phyloP scores from a whole-genome alignment of 2,113 vertebrate genomes.

The Onychorhynchus coronatus region DNA sequence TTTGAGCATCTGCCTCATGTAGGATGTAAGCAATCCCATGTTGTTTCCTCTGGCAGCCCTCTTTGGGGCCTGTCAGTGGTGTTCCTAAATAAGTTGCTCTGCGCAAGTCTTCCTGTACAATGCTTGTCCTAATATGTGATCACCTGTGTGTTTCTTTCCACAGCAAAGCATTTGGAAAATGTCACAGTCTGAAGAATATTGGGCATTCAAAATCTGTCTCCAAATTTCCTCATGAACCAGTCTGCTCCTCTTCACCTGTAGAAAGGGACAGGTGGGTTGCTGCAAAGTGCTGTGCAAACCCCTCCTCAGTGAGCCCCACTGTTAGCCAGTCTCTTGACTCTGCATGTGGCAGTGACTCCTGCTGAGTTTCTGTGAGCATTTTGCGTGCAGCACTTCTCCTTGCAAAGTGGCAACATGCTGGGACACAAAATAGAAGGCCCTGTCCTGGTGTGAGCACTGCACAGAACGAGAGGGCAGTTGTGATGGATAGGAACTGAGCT shows the following conservation, averaged over 20 bases:
- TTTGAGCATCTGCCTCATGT: not conserved
- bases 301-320: not conserved
- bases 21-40: not conserved
- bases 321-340: not conserved
- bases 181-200: not conserved
- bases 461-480: not conserved
- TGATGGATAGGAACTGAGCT: not conserved
- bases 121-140: not conserved
- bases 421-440: not conserved
- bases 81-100: not conserved
- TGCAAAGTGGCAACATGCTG: not conserved
- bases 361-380: not conserved
- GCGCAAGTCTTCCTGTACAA: not conserved
- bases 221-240: not conserved
- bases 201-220: not conserved
- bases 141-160: not conserved
- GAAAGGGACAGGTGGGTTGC: not conserved
- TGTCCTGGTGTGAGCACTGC: not conserved
- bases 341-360: not conserved
- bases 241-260: not conserved
- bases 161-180: not conserved
- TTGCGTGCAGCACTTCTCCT: not conserved
- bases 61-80: not conserved
- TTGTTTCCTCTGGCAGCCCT: not conserved
- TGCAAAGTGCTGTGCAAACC: not conserved